Evolutionary conservation across 2,888 invertebrate species (phyloP).

Genomic region (Hemicrepidius hirtus): DNA sequence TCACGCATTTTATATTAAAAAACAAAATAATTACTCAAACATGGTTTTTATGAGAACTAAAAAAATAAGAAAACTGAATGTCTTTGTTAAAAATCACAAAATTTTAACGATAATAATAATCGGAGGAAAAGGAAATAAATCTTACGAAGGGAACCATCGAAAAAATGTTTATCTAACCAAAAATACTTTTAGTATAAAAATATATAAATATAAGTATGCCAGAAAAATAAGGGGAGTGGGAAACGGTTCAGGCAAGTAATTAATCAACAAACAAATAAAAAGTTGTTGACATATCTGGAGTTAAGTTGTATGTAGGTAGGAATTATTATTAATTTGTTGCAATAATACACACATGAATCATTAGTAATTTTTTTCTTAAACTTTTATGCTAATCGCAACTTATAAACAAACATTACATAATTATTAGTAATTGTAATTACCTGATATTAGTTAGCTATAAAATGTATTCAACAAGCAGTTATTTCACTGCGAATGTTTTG

Average conservation of each 20-base stretch:
- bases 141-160: too few species aligned
- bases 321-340: neutral
- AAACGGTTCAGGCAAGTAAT: too few species aligned
- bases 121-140: too few species aligned
- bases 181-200: too few species aligned
- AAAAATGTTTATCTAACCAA: too few species aligned
- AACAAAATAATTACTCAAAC: slow-evolving; percentile 30
- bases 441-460: neutral
- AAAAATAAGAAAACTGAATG: neutral
- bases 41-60: neutral
- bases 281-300: too few species aligned
- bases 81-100: neutral
- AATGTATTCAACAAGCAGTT: neutral
- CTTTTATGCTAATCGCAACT: slow-evolving; percentile 3
- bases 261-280: too few species aligned
- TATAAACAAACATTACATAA: slow-evolving; percentile 12
- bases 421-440: neutral
- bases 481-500: neutral
- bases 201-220: too few species aligned
- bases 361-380: neutral
- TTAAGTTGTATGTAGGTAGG: too few species aligned
- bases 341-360: slow-evolving; percentile 6
- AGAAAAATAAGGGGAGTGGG: too few species aligned
- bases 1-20: slow-evolving; percentile 50
- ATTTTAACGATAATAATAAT: too few species aligned